Base-by-base conservation (phyloP, 92 coral and sea anemone genomes). In the Epizoanthus fatuus region DNA sequence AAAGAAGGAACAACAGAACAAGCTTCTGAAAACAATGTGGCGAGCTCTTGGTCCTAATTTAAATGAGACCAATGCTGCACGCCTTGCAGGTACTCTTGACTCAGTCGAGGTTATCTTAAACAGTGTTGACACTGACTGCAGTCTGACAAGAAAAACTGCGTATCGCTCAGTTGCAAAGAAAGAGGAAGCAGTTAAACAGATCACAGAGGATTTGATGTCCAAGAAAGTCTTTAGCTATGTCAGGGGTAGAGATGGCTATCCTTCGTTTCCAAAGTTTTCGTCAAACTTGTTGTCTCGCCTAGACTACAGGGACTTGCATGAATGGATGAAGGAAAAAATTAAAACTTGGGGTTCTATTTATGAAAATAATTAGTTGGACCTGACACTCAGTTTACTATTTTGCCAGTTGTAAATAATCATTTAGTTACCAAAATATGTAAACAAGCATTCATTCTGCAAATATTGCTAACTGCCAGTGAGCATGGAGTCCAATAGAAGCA, bases 1-100 rank as follows among this genome's bases (percentile, higher is more conserved):
- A 32, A 32, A 86, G 16, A 92, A 92, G 38, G 91, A 92, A 56
- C 95, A 89, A 35, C 93, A 92, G 53, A 86, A 92, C 68, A 63
- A 65, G 20, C 63, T 84, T 1, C 80, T 92, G 32, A 92, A 92
- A 65, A 65, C 49, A 37, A 75, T 89, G 86, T 92, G 93, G 95
- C 54, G 88, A 22, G 91, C 84, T 19, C 67, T 92, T 13, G 95
- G 95, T 35, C 89, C 95, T 11, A 89, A 92, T 63, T 42, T 89
- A 10, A 85, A 89, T 86, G 91, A 92, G 62, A 5, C 35, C 1
- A 89, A 68, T 89, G 95, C 95, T 59, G 86, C 91, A 0, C 80
- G 93, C 0, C 38, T 92, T 53, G 95, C 93, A 3, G 83, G 95
- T 20, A 89, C 93, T 3, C 51, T 92, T 7, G 91, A 92, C 44